phyloP scores from a whole-genome alignment of 2,888 invertebrate genomes.

The Hanleya hanleyi region DNA sequence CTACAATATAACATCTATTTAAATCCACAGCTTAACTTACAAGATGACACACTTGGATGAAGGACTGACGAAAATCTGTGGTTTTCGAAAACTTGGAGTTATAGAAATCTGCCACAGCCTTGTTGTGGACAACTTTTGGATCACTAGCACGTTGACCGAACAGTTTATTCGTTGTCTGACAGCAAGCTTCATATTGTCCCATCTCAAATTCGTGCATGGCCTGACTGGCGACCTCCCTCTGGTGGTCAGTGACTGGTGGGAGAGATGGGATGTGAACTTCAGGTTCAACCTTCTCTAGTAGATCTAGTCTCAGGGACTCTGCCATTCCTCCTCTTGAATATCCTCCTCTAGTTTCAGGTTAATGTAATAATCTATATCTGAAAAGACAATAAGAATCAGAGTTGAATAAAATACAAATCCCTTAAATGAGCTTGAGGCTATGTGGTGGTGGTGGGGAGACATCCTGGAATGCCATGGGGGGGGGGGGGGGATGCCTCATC shows the following conservation, averaged over 20 bases:
- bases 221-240: conserved; percentile 78
- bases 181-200: conserved; percentile 79
- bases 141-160: conserved; percentile 76
- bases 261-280: too few species aligned
- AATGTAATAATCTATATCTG: too few species aligned
- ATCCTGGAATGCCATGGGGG: too few species aligned
- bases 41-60: conserved; percentile 60
- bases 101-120: conserved; percentile 87
- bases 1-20: not conserved
- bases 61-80: conserved; percentile 77
- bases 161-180: conserved; percentile 80
- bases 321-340: too few species aligned
- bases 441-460: too few species aligned
- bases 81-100: conserved; percentile 79
- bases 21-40: conserved; percentile 28
- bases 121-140: conserved; percentile 87
- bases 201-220: conserved; percentile 80
- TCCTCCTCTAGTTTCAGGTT: too few species aligned
- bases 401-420: too few species aligned
- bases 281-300: too few species aligned
- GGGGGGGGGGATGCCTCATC: too few species aligned
- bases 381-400: too few species aligned
- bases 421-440: too few species aligned
- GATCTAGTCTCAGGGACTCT: too few species aligned
- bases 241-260: conserved; percentile 74